Conservation (phyloP, 2,888 invertebrate genomes). For the Mesorhabditis spiculigera region DNA sequence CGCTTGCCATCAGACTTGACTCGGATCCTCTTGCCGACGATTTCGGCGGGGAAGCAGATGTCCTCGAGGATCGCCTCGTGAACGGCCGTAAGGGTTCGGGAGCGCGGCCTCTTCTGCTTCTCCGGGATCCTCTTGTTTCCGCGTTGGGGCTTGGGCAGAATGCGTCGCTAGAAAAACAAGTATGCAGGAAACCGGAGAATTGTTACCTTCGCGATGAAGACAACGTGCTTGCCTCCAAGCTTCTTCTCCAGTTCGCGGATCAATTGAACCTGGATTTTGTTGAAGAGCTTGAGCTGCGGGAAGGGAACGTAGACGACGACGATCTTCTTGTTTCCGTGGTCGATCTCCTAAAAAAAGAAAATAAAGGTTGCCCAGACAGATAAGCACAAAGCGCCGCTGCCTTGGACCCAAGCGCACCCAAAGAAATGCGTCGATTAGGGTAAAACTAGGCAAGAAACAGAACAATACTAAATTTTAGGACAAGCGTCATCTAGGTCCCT, state of each 20-base stretch:
- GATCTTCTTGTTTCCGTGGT: constrained; percentile 84
- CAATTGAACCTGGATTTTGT: constrained; percentile 91
- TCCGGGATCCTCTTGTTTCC: constrained; percentile 66
- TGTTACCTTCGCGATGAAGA: constrained; percentile 76
- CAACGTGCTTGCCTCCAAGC: constrained; percentile 96
- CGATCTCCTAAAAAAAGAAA: constrained; percentile 70
- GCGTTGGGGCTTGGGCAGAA: constrained; percentile 94
- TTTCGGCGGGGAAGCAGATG: constrained; percentile 96
- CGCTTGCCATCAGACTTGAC: constrained; percentile 92
- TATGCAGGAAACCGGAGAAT: not conserved
- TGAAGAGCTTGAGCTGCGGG: constrained; percentile 93
- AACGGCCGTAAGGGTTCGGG: constrained; percentile 88
- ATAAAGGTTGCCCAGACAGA: not conserved
- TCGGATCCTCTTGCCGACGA: constrained; percentile 94
- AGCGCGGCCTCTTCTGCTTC: constrained; percentile 74
- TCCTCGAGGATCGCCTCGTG: constrained; percentile 96
- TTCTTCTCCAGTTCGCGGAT: constrained; percentile 98
- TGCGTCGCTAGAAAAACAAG: constrained; percentile 75
- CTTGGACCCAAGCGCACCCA: no score
- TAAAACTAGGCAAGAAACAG: no score
- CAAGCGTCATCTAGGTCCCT: no score
- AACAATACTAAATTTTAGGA: no score
- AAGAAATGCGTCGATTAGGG: no score
- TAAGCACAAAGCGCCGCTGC: no score
- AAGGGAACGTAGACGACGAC: constrained; percentile 98